phyloP scores from a whole-genome alignment of 1,140 invertebrate species.

The Copidosoma floridanum region DNA sequence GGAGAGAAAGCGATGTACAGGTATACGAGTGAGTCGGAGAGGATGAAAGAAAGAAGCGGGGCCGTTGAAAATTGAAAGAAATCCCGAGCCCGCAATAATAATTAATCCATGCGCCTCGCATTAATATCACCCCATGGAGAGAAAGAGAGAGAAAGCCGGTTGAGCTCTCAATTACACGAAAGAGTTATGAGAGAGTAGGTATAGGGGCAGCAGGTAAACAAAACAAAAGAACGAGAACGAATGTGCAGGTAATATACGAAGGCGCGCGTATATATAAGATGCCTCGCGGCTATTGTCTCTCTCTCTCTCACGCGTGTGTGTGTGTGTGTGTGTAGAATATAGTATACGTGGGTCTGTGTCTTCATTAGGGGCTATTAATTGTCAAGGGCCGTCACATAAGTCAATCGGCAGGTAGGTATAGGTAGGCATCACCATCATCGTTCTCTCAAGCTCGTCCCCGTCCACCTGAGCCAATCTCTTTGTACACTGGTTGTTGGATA shows the following conservation, averaged over 20 bases:
- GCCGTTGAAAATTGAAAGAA: constrained; percentile 53
- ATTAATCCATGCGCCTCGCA: constrained; percentile 48
- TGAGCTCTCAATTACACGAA: constrained; percentile 55
- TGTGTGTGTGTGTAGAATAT: background rate
- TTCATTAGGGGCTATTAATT: constrained; percentile 54
- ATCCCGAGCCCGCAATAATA: constrained; percentile 52
- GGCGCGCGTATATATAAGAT: too few species aligned
- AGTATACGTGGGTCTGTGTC: constrained; percentile 42
- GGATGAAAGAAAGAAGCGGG: constrained; percentile 51
- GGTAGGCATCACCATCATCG: too few species aligned
- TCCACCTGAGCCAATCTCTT: too few species aligned
- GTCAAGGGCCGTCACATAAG: constrained; percentile 47
- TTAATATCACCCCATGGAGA: constrained; percentile 31
- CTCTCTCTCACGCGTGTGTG: background rate
- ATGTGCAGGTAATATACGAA: too few species aligned
- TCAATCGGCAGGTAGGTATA: constrained; percentile 32
- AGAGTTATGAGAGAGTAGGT: constrained; percentile 46
- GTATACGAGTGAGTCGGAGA: constrained; percentile 29
- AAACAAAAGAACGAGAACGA: constrained; percentile 23
- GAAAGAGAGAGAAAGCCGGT: constrained; percentile 30
- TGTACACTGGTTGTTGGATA: too few species aligned
- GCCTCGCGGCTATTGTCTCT: constrained; percentile 23
- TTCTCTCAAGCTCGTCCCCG: too few species aligned
- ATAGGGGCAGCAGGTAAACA: constrained; percentile 18
- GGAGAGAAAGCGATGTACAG: too few species aligned